phyloP scores from a whole-genome alignment of 2,113 vertebrate species.

The Aramus guarauna region DNA sequence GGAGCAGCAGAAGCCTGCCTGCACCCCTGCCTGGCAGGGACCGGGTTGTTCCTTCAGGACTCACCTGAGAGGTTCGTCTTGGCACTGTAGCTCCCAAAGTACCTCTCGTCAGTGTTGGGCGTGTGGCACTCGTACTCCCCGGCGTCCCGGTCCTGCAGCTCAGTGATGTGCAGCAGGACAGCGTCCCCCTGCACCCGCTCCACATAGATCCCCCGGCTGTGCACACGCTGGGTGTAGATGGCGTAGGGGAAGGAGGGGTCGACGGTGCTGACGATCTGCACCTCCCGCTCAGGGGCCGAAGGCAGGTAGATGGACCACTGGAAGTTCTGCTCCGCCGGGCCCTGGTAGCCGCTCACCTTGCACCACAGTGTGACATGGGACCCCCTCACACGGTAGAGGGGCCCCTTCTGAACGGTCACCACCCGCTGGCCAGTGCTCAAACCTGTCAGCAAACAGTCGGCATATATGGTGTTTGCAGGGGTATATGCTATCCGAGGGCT shows the following conservation, averaged over 20 bases:
- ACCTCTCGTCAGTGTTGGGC: constrained; percentile 40
- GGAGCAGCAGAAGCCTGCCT: background rate
- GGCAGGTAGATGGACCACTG: constrained; percentile 94
- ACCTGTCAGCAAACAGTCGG: constrained; percentile 30
- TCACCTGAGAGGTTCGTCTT: constrained; percentile 77
- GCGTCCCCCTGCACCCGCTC: constrained; percentile 83
- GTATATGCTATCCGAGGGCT: fast-evolving
- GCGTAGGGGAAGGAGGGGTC: constrained; percentile 89
- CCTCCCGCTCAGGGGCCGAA: constrained; percentile 81
- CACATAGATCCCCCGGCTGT: constrained; percentile 84
- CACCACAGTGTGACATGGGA: constrained; percentile 79
- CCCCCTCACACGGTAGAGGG: constrained; percentile 77
- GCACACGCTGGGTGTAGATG: constrained; percentile 85
- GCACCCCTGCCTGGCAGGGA: background rate
- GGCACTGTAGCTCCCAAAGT: constrained; percentile 78
- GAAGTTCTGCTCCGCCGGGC: constrained; percentile 65
- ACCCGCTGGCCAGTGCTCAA: constrained; percentile 51
- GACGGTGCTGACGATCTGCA: constrained; percentile 91
- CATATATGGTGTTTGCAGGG: fast-evolving
- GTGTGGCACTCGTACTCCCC: constrained; percentile 84
- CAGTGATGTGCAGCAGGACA: constrained; percentile 84
- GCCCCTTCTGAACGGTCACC: constrained; percentile 76
- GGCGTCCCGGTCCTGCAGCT: constrained; percentile 83
- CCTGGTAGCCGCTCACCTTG: constrained; percentile 74
- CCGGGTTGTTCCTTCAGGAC: background rate